Base-by-base conservation (phyloP, 2,888 invertebrate genomes). In the Escarpia spicata region DNA sequence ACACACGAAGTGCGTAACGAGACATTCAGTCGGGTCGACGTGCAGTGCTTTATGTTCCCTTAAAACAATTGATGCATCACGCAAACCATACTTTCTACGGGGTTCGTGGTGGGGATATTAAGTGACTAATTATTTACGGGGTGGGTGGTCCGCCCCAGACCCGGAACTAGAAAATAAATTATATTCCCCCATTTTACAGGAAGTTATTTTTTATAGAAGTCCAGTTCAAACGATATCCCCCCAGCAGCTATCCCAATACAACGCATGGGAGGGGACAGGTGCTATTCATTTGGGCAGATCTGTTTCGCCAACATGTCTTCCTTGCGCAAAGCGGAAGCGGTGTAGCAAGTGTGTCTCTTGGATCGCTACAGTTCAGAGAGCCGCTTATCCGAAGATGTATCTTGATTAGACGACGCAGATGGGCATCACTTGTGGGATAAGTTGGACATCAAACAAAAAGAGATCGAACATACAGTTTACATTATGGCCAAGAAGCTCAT, bases 311-410 rank as follows among this genome's bases (percentile, higher is more conserved):
- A 75, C 26, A 26, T 75, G 75, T 26, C 19, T 75, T 75, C 75
- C 75, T 75, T 75, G 15, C 37, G 37, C 15, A 75, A n/a, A 75
- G 19, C 75, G 75, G 75, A 75, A 75, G 26, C 75, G 19, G 19
- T 37, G 75, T n/a, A 75, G 75, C 75, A 75, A 75, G 75, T 75
- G 75, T 15, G 75, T 75, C 26, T 15, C 26, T 75, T 26, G 75
- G 75, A 26, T 75, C 75, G 19, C 19, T 75, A 75, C 75, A 75
- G 75, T 75, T 75, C 19, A 75, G 75, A n/a, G n/a, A 75, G 26
- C 75, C 75, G 75, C 75, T 75, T 19, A 75, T 75, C 75, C n/a
- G 75, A 75, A 75, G 75, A 75, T 75, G 75, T n/a, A 75, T 75
- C 75, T 75, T 75, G 75, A 75, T 75, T 75, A 75, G 6, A n/a